Evolutionary conservation across 2,888 invertebrate genomes (phyloP), one percentile per base, ranked within the genome.

Genomic region (Lepidocyrtinus sp.): DNA sequence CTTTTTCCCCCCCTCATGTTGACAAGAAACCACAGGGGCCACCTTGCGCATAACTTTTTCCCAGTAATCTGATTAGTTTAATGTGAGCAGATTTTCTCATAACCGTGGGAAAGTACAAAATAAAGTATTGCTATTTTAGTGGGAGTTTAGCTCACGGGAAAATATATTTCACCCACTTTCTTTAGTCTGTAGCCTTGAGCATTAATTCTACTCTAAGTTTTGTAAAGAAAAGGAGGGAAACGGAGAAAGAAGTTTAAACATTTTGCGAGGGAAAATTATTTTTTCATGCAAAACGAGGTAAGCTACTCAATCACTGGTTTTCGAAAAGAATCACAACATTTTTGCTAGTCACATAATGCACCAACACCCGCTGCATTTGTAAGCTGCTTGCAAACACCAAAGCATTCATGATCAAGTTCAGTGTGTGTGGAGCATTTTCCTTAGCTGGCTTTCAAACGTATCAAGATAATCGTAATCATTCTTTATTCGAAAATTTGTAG

Each of bases 401-500:
- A 36, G 36, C 36, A 36, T 36, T 36, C 5, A 36, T 36, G 36
- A 50, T 50, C 50, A 50, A 50, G 50, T 7, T 50, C 50, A 50
- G 50, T 12, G 50, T 12, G 2, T 50, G 50, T 36, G 36, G 36
- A 12, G 36, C 36, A 2, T 50, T 50, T 50, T 50, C 50, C 50
- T 15, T n/a, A n/a, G n/a, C n/a, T n/a, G n/a, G n/a, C n/a, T 50
- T 50, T 50, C 50, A 2, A 50, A 50, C n/a, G n/a, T n/a, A n/a
- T 50, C n/a, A 50, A 50, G 50, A 50, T 50, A 50, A 50, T 50
- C 50, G 50, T 12, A 50, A 50, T 50, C 50, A 17, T 50, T 15
- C 50, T n/a, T 50, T 50, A 50, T 50, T 50, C 17, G 50, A n/a
- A 12, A 50, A 50, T 50, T 50, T 50, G 50, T 50, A n/a, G 50